Base-by-base conservation (phyloP, 2,888 invertebrate genomes). In the Tipula confusa region DNA sequence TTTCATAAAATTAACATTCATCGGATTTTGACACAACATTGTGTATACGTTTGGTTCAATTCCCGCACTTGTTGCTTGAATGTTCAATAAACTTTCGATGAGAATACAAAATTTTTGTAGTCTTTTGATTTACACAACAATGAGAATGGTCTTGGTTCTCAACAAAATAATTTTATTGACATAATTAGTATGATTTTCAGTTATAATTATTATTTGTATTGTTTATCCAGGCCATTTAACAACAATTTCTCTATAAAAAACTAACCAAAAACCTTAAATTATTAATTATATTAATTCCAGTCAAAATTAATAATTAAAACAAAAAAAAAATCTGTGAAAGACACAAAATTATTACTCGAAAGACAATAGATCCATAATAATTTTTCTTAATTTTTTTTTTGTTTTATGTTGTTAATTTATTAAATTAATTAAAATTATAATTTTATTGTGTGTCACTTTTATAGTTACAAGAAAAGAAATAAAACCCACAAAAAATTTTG, bases 61-160 rank as follows among this genome's bases (percentile, higher is more conserved):
- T 64, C 64, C 64, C 64, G 64, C 64, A 24, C 1, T 64, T 64
- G 6, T 9, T 64, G n/a, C n/a, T n/a, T n/a, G 24, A 64, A 64
- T 64, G 64, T 64, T 64, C 64, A 64, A 64, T 64, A 64, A 64
- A 64, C 64, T 64, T 64, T 24, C 24, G 64, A 64, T 64, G 64
- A 24, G 64, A 64, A 64, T 11, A 15, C 15, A 15, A 15, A 43
- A 15, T 15, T 64, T 64, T 24, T 64, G n/a, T 64, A 2, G 13
- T 38, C 4, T 38, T 43, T 43, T 24, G 24, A 24, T 11, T 6
- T 11, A 64, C 7, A 64, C 6, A 2, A 64, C 64, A 64, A 64
- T 64, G 64, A 24, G 24, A 64, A 64, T 24, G 64, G 24, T 64
- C n/a, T n/a, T n/a, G n/a, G n/a, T 64, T 64, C 64, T 9, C 64